phyloP scores from a whole-genome alignment of 2,113 vertebrate genomes.

The Vulpes vulpes region DNA sequence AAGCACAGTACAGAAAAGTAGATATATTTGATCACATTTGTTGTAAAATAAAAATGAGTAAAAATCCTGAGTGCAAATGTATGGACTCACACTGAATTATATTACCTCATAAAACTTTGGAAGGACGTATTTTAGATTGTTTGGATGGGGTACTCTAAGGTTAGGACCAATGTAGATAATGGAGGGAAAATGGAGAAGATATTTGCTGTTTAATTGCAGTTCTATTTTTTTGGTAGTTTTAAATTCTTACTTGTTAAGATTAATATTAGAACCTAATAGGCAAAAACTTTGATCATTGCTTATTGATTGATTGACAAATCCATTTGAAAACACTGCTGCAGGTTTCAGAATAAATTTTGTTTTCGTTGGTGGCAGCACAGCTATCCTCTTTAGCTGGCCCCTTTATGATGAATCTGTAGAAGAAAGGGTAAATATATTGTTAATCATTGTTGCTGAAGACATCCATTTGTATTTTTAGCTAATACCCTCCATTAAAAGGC shows the following conservation, averaged over 20 bases:
- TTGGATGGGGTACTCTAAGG: neutral
- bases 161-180: neutral
- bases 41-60: neutral
- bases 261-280: neutral
- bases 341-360: slow-evolving; percentile 61
- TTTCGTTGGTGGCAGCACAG: slow-evolving; percentile 55
- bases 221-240: neutral
- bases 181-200: neutral
- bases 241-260: neutral
- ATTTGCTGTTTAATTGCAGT: neutral
- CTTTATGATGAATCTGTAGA: slow-evolving; percentile 28
- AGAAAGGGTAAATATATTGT: neutral
- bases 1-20: neutral
- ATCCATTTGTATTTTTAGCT: neutral
- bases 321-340: slow-evolving; percentile 69
- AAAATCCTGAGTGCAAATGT: neutral
- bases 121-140: neutral
- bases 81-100: neutral
- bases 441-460: neutral
- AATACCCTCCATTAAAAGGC: neutral
- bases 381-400: slow-evolving; percentile 23
- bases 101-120: neutral
- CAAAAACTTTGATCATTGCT: neutral
- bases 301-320: slow-evolving; percentile 57
- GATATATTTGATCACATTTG: neutral